Evolutionary conservation across 2,113 vertebrate species (phyloP), one percentile per base, ranked within the genome.

Genomic region (Scalopus aquaticus): DNA sequence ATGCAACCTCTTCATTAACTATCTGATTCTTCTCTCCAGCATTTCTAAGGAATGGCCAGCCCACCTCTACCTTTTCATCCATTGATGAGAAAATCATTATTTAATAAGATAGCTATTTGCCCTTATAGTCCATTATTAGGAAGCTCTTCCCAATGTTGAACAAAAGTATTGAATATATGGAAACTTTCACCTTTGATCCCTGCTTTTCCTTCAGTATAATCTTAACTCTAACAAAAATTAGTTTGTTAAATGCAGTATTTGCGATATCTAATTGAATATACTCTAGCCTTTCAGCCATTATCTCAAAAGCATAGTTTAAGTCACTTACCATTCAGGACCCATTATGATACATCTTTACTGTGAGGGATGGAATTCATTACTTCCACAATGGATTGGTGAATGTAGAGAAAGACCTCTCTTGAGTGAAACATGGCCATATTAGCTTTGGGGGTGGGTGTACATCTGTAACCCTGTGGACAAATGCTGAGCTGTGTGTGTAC

Each of bases 171-270:
- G 67, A 32, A 69, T 37, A 20, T 37, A 24, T 70, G 17, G n/a
- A 70, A 39, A 22, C 9, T n/a, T 19, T 7, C 28, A 65, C 30
- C 9, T 92, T 79, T 54, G 32, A n/a, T 70, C 5, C 24, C 17
- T 72, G 5, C 7, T 73, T 60, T 35, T 58, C 64, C 8, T 56
- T 72, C 39, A 56, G 1, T 49, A 5, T 67, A 60, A 16, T 74
- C 10, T 86, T 82, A 54, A 28, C 13, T 84, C 79, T 70, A 81
- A 64, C 35, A 93, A 46, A 95, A 93, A 80, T 28, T 76, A 30
- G 56, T 32, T 32, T 32, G 88, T 78, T 79, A 74, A 83, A 72
- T 70, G 80, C 11, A 49, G 28, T 37, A 72, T 87, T 54, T 70
- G 39, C 86, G 39, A 28, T 54, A 69, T 24, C 24, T 79, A 70